These are phyloP conservation scores for Lochmaea crataegi DNA, from an alignment of 2,888 invertebrate species.

Conservation along the genomic window DNA sequence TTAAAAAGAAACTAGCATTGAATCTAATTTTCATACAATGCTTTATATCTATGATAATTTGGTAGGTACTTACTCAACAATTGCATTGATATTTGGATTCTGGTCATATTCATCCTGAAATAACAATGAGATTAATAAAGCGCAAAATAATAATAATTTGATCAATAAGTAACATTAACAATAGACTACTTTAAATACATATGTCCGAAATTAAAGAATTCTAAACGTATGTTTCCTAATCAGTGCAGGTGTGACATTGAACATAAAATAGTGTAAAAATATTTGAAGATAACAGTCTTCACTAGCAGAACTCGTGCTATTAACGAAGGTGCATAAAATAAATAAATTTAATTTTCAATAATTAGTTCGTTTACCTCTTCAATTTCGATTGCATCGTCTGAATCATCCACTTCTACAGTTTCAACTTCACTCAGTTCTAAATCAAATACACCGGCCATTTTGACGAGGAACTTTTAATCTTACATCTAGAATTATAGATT, in stretches of 20 bases:
- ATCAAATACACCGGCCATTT: conserved; percentile 91
- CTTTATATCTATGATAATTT: neutral
- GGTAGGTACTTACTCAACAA: conserved; percentile 81
- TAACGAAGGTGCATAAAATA: neutral
- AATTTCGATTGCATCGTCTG: conserved; percentile 87
- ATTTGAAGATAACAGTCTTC: conserved; percentile 5
- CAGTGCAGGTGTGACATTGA: conserved; percentile 44
- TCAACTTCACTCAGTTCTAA: conserved; percentile 84
- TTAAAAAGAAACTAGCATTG: neutral
- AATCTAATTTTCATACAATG: neutral
- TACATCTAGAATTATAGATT: conserved; percentile 43
- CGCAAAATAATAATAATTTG: conserved; percentile 25
- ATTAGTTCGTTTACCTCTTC: conserved; percentile 77
- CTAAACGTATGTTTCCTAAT: conserved; percentile 16
- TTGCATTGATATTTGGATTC: conserved; percentile 79
- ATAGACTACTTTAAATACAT: neutral
- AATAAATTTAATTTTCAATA: conserved; percentile 12
- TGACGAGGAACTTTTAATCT: conserved; percentile 27
- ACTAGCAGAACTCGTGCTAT: neutral
- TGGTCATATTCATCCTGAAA: conserved; percentile 83
- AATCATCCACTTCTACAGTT: conserved; percentile 72
- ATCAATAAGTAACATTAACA: conserved; percentile 4
- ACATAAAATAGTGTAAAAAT: conserved; percentile 17
- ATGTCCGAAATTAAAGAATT: conserved; percentile 14
- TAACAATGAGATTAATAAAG: conserved; percentile 53